These are phyloP conservation scores for Isichthys henryi DNA, from an alignment of 2,113 vertebrate species.

Conservation along the genomic window DNA sequence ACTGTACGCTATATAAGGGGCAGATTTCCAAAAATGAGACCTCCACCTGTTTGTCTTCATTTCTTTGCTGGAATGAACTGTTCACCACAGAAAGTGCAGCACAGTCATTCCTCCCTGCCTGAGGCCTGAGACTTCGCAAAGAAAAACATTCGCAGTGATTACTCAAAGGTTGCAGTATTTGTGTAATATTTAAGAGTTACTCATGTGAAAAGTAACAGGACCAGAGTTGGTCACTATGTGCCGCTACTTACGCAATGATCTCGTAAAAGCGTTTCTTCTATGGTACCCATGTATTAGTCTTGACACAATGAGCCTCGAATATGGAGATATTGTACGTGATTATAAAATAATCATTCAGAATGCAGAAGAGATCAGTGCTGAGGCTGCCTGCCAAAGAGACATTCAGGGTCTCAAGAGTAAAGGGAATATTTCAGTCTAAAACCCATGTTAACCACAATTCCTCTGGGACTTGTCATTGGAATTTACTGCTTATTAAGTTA, in stretches of 20 bases:
- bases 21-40: neutral
- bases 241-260: neutral
- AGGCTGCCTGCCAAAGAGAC: neutral
- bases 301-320: neutral
- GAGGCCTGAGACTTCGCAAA: neutral
- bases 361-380: neutral
- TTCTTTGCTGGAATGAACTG: neutral
- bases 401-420: neutral
- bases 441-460: neutral
- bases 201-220: neutral
- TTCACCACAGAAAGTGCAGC: neutral
- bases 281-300: neutral
- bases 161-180: neutral
- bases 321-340: neutral
- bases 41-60: constrained; percentile 1
- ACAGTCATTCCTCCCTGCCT: neutral
- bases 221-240: neutral
- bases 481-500: constrained; percentile 1
- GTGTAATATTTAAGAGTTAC: neutral
- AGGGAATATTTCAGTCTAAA: neutral
- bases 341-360: neutral
- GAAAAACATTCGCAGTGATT: neutral
- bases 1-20: neutral
- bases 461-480: neutral
- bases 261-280: neutral